A percentile compares a stretch with the other conserved stretches of the same genome.
Conservation (phyloP, 2,797 vertebrate species). For the Spatula clypeata region DNA sequence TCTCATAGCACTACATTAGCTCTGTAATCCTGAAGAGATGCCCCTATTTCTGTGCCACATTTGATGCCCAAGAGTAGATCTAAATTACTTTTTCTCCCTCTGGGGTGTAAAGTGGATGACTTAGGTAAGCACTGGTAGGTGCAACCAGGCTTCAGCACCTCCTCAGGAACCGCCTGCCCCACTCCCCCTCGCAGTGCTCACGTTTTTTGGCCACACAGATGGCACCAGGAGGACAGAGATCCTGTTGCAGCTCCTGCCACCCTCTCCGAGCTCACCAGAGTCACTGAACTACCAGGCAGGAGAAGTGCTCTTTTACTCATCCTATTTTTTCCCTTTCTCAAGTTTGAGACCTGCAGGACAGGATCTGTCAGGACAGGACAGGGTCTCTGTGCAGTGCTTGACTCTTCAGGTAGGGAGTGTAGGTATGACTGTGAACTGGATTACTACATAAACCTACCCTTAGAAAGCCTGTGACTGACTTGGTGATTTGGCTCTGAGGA, state of each 20-base stretch:
- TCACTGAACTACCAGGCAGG: not conserved
- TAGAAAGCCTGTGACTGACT: not conserved
- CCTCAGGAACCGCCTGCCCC: not conserved
- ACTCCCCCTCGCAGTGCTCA: not conserved
- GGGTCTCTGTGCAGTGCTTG: rapidly evolving
- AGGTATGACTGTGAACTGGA: not conserved
- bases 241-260: not conserved
- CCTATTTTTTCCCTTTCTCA: not conserved
- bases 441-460: not conserved
- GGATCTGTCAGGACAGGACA: not conserved
- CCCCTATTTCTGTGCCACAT: not conserved
- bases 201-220: rapidly evolving
- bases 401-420: not conserved
- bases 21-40: not conserved
- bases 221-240: rapidly evolving
- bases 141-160: not conserved
- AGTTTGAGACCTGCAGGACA: not conserved
- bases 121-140: not conserved
- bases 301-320: not conserved
- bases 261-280: rapidly evolving
- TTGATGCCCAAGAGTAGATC: not conserved
- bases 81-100: not conserved
- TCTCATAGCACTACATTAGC: not conserved
- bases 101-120: not conserved
- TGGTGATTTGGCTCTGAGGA: not conserved